phyloP scores from a whole-genome alignment of 2,797 vertebrate genomes.

The Melanogrammus aeglefinus region DNA sequence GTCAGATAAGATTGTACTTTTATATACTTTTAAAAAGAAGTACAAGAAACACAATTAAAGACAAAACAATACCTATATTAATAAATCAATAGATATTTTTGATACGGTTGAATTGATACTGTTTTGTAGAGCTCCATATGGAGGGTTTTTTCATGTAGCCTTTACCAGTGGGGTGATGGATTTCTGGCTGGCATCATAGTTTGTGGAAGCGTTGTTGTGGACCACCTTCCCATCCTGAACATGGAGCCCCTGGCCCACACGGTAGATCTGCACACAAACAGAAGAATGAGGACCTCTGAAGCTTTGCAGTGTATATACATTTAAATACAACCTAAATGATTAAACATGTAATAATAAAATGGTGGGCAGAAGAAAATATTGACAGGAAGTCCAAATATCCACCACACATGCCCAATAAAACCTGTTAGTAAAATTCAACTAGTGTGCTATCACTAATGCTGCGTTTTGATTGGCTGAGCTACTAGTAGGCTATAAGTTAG shows the following conservation, averaged over 20 bases:
- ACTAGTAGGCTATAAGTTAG: too few relatives aligned
- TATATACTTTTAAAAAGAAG: too few relatives aligned
- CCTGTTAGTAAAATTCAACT: too few relatives aligned
- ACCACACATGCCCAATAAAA: not conserved
- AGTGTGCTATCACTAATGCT: too few relatives aligned
- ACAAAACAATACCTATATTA: not conserved
- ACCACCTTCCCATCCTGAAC: constrained; percentile 86
- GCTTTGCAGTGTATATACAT: not conserved
- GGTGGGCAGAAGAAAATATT: not conserved
- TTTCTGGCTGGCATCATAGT: constrained; percentile 86
- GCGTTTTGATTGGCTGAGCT: too few relatives aligned
- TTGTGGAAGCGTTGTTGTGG: constrained; percentile 84
- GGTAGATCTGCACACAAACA: constrained; percentile 79
- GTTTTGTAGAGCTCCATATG: not conserved
- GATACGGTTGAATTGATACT: not conserved
- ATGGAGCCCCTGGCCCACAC: constrained; percentile 80
- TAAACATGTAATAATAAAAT: not conserved
- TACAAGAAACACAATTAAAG: not conserved
- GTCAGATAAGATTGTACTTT: not conserved
- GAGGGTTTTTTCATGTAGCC: not conserved
- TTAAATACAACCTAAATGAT: not conserved
- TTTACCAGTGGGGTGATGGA: constrained; percentile 86
- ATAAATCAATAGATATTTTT: not conserved
- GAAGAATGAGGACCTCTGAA: not conserved
- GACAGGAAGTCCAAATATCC: not conserved